These are phyloP conservation scores for Acheta domesticus DNA, from an alignment of 2,888 invertebrate species.

Conservation along the genomic window DNA sequence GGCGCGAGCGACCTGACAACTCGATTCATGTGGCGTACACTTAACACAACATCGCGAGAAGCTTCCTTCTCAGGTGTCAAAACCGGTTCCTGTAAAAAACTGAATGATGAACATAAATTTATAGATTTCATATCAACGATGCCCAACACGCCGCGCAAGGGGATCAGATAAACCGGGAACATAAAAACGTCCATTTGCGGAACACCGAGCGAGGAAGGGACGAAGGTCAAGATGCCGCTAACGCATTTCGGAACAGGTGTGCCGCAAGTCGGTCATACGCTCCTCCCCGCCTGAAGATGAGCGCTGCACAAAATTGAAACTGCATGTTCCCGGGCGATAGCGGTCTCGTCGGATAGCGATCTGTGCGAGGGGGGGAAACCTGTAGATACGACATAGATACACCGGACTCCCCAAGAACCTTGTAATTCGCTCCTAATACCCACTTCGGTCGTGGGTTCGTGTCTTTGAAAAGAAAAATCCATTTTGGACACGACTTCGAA, in stretches of 20 bases:
- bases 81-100: background rate
- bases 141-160: background rate
- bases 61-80: background rate
- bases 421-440: too few relatives aligned
- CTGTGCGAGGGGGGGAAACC: too few relatives aligned
- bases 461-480: too few relatives aligned
- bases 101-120: background rate
- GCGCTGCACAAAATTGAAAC: slow-evolving; percentile 1
- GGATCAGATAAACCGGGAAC: background rate
- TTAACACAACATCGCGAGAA: too few relatives aligned
- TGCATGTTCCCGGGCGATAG: background rate
- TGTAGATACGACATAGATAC: too few relatives aligned
- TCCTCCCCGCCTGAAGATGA: background rate
- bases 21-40: too few relatives aligned
- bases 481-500: too few relatives aligned
- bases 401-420: too few relatives aligned
- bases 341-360: too few relatives aligned
- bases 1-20: too few relatives aligned
- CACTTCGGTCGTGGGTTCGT: too few relatives aligned
- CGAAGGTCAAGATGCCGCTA: background rate
- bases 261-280: background rate
- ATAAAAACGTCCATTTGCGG: slow-evolving; percentile 5
- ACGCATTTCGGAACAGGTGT: slow-evolving; percentile 8
- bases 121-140: background rate
- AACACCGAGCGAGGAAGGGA: background rate